Evolutionary conservation across 2,797 vertebrate species (phyloP).

Genomic region (Tinamus major): DNA sequence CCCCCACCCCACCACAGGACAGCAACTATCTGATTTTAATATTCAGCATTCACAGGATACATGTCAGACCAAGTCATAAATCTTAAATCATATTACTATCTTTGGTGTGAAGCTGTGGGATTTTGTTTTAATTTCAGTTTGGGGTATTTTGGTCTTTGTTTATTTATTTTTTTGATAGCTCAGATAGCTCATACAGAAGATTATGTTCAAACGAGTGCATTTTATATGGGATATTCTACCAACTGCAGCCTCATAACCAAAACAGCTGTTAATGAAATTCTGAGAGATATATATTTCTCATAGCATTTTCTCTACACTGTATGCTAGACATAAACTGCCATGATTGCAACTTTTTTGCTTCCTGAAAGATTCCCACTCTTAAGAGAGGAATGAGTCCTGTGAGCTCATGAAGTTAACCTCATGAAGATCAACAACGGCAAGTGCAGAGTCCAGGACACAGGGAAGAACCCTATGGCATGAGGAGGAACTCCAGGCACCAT

Average conservation of each 20-base stretch:
- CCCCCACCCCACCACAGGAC: neutral
- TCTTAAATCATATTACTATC: conserved; percentile 12
- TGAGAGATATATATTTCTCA: neutral
- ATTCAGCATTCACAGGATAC: neutral
- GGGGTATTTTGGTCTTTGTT: neutral
- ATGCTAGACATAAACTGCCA: neutral
- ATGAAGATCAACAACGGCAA: too few species aligned
- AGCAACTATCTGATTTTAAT: conserved; percentile 44
- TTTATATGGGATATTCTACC: neutral
- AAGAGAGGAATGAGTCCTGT: neutral
- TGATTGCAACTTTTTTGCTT: neutral
- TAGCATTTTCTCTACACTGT: neutral
- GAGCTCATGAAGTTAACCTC: neutral
- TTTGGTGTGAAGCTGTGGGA: neutral
- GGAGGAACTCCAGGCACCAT: too few species aligned
- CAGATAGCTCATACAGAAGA: neutral
- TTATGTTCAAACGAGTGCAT: too few species aligned
- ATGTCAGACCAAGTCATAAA: conserved; percentile 52
- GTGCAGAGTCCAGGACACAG: too few species aligned
- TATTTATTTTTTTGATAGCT: neutral
- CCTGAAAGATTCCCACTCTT: neutral
- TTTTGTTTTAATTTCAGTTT: conserved; percentile 20
- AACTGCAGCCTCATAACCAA: neutral
- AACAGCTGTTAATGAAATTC: neutral
- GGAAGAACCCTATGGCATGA: too few species aligned